Conservation (phyloP, 2,113 vertebrate species). For the Leuciscus idus region DNA sequence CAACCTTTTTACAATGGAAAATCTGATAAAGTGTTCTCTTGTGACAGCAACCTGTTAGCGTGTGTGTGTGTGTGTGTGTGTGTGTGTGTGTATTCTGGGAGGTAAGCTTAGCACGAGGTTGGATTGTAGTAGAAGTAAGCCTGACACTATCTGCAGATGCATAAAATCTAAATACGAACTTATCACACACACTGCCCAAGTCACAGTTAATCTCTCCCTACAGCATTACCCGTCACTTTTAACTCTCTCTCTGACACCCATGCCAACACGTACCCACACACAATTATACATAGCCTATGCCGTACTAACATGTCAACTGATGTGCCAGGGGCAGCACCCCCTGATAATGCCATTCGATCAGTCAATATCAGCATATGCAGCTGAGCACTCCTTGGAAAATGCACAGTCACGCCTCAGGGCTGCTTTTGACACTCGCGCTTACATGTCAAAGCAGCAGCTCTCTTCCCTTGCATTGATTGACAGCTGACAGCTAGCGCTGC, state of each 20-base stretch:
- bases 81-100: neutral
- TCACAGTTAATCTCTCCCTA: constrained; percentile 34
- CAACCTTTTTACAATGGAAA: constrained; percentile 11
- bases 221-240: constrained; percentile 5
- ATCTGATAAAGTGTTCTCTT: neutral
- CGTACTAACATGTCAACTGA: neutral
- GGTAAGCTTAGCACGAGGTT: constrained; percentile 45
- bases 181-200: constrained; percentile 38
- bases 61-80: neutral
- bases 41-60: constrained; percentile 18
- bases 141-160: constrained; percentile 24
- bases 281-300: neutral
- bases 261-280: constrained; percentile 50
- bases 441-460: constrained; percentile 30
- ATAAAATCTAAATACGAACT: constrained; percentile 33
- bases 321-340: neutral
- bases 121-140: constrained; percentile 13
- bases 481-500: constrained; percentile 23
- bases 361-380: constrained; percentile 28
- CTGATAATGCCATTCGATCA: constrained; percentile 13
- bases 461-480: constrained; percentile 28
- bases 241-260: constrained; percentile 42
- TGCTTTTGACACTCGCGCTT: constrained; percentile 16
- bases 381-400: constrained; percentile 9
- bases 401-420: constrained; percentile 17